These are phyloP conservation scores for Leptoteleia sp. DNA, from an alignment of 1,140 invertebrate species.

Conservation along the genomic window DNA sequence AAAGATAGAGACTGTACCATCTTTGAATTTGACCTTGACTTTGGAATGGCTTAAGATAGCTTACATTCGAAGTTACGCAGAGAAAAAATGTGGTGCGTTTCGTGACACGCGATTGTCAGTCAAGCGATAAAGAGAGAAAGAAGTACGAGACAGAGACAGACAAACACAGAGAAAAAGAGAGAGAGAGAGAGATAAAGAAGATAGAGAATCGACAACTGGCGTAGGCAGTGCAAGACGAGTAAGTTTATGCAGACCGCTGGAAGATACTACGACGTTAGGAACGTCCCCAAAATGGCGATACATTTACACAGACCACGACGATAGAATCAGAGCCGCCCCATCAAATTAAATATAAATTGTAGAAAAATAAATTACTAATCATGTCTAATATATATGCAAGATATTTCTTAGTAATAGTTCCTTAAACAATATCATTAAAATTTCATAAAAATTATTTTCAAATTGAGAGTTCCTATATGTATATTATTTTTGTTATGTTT, in stretches of 20 bases:
- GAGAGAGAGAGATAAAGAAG: neutral
- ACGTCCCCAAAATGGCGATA: slow-evolving; percentile 73
- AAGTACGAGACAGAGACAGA: slow-evolving; percentile 11
- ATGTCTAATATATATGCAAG: neutral
- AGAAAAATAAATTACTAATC: slow-evolving; percentile 75
- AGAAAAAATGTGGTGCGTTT: slow-evolving; percentile 32
- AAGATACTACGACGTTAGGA: slow-evolving; percentile 76
- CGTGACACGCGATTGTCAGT: slow-evolving; percentile 15
- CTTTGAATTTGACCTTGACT: slow-evolving; percentile 29
- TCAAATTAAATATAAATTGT: slow-evolving; percentile 80
- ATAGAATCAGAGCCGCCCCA: slow-evolving; percentile 78
- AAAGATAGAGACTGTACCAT: neutral
- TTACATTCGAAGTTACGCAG: slow-evolving; percentile 23
- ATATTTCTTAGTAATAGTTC: slow-evolving; percentile 6
- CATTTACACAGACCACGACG: slow-evolving; percentile 73
- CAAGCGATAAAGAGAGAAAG: slow-evolving; percentile 16
- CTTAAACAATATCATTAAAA: neutral
- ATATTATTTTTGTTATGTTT: too few relatives aligned
- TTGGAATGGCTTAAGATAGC: slow-evolving; percentile 24
- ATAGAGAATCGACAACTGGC: slow-evolving; percentile 33
- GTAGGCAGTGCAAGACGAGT: slow-evolving; percentile 39
- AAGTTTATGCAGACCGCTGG: slow-evolving; percentile 68
- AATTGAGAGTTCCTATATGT: too few relatives aligned
- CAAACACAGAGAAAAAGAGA: slow-evolving; percentile 3
- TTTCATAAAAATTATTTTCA: too few relatives aligned